Evolutionary conservation across 53 echinoderm and acorn worm species (phyloP).

Genomic region (Temnopleurus reevesii): DNA sequence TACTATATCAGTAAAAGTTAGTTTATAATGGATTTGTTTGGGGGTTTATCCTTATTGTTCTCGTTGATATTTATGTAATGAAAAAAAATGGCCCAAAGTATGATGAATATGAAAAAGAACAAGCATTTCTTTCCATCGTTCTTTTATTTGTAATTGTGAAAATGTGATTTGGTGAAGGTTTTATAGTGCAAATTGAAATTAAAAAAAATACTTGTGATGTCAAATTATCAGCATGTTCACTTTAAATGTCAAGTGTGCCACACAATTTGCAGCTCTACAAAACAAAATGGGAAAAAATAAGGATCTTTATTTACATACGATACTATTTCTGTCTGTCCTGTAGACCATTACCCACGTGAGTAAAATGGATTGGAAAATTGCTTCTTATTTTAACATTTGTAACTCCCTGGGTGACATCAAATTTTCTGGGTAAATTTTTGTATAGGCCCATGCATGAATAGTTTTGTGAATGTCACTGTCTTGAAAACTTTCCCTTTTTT

Average conservation of each 20-base stretch:
- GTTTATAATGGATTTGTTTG: background rate
- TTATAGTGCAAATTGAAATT: constrained; percentile 45
- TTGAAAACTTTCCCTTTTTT: no score
- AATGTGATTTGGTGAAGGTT: constrained; percentile 41
- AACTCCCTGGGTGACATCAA: no score
- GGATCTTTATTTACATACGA: no score
- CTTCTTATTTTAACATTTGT: no score
- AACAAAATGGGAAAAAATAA: no score
- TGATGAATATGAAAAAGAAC: background rate
- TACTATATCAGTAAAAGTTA: background rate
- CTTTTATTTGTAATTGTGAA: constrained; percentile 2
- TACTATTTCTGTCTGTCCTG: no score
- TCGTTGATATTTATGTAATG: background rate
- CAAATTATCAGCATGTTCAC: background rate
- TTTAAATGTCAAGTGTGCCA: background rate
- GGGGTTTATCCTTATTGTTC: background rate
- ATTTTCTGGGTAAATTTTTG: no score
- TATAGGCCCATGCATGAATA: no score
- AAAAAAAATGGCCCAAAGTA: background rate
- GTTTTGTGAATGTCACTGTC: no score
- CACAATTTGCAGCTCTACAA: no score
- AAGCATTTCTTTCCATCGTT: background rate
- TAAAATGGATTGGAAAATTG: no score
- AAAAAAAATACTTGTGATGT: constrained; percentile 37
- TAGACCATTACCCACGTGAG: no score